These are phyloP conservation scores for Toxostoma redivivum DNA, from an alignment of 2,113 vertebrate genomes.

Conservation along the genomic window DNA sequence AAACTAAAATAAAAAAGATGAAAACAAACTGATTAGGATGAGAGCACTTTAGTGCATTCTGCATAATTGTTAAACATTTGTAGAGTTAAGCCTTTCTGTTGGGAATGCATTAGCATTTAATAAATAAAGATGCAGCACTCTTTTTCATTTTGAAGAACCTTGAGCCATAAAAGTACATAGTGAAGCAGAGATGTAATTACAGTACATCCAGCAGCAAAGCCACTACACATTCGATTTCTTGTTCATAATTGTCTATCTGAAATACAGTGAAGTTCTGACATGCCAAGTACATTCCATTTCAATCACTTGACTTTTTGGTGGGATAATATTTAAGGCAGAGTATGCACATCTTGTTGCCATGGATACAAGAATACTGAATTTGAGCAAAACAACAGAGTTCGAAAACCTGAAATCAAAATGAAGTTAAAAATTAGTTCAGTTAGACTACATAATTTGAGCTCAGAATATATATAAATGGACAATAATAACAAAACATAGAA, in stretches of 20 bases:
- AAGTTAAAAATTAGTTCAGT: neutral
- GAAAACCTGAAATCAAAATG: conserved; percentile 12
- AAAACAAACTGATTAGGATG: conserved; percentile 26
- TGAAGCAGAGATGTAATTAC: neutral
- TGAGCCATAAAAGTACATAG: neutral
- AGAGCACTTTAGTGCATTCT: conserved; percentile 13
- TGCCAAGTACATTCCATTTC: neutral
- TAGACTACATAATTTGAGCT: neutral
- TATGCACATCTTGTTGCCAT: conserved; percentile 9
- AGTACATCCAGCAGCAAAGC: neutral
- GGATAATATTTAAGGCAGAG: conserved; percentile 6
- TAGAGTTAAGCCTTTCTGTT: neutral
- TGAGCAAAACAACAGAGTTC: neutral
- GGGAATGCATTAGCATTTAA: conserved; percentile 34
- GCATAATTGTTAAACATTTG: conserved; percentile 2
- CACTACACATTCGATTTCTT: conserved; percentile 2
- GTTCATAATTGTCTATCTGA: conserved; percentile 4
- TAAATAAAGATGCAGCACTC: conserved; percentile 17
- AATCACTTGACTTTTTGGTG: neutral
- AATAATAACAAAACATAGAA: neutral
- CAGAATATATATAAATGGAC: neutral
- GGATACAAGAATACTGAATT: conserved; percentile 9
- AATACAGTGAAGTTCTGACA: neutral
- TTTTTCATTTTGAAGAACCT: conserved; percentile 13
- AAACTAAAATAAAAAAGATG: neutral